phyloP scores from a whole-genome alignment of 1,140 invertebrate species.

The Zaprionus gabonicus region DNA sequence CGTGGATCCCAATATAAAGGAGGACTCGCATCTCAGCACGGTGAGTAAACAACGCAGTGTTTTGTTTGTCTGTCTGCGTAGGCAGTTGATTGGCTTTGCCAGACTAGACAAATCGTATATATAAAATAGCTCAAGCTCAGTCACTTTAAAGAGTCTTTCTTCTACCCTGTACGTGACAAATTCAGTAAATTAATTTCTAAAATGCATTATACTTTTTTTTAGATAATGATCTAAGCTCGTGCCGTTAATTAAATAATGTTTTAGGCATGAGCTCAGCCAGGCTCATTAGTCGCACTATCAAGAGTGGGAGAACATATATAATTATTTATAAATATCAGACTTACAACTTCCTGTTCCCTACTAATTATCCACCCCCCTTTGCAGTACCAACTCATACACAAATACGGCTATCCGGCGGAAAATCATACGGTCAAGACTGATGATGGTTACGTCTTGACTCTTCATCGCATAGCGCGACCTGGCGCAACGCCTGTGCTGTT shows the following conservation, averaged over 20 bases:
- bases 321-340: background rate
- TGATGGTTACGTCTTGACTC: constrained; percentile 89
- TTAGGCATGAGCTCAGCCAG: background rate
- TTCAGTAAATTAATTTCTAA: background rate
- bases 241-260: background rate
- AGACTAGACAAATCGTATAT: background rate
- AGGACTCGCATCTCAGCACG: constrained; percentile 70
- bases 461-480: constrained; percentile 87
- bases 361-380: background rate
- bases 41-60: constrained; percentile 39
- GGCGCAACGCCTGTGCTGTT: constrained; percentile 86
- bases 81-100: background rate
- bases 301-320: background rate
- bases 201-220: background rate
- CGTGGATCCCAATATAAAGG: constrained; percentile 70
- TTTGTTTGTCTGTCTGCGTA: background rate
- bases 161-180: background rate
- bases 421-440: constrained; percentile 87
- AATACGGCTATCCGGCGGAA: constrained; percentile 88
- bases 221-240: background rate
- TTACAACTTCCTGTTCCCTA: background rate
- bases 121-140: background rate
- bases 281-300: background rate
- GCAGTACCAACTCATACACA: constrained; percentile 86
- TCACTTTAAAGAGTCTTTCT: background rate